A percentile compares a stretch with the other conserved stretches of the same genome.
phyloP scores from a whole-genome alignment of 1,140 invertebrate species.

The Mylabris phalerata region DNA sequence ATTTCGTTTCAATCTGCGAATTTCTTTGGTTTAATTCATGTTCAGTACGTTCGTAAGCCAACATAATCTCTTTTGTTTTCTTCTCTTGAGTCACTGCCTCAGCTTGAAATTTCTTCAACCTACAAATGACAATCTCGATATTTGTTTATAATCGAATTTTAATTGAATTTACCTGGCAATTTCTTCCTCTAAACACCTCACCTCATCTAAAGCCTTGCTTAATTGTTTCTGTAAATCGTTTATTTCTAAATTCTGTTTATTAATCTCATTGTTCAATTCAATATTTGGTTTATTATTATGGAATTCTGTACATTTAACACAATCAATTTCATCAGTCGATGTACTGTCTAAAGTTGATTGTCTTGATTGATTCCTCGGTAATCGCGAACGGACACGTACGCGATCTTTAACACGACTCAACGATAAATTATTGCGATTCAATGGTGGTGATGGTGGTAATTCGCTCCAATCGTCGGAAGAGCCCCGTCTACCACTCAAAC shows the following conservation, averaged over 20 bases:
- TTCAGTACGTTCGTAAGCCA: slow-evolving; percentile 63
- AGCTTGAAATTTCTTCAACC: slow-evolving; percentile 59
- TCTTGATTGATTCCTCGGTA: slow-evolving; percentile 58
- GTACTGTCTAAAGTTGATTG: slow-evolving; percentile 61
- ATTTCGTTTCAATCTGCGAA: slow-evolving; percentile 64
- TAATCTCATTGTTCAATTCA: slow-evolving; percentile 31
- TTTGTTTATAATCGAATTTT: not conserved
- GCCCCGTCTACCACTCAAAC: slow-evolving; percentile 54
- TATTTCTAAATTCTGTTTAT: slow-evolving; percentile 58
- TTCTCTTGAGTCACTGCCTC: slow-evolving; percentile 58
- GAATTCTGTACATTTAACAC: slow-evolving; percentile 23
- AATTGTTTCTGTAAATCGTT: slow-evolving; percentile 66
- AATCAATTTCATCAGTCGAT: slow-evolving; percentile 53
- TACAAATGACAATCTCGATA: slow-evolving; percentile 24
- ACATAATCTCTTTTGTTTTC: slow-evolving; percentile 60
- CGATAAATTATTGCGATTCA: slow-evolving; percentile 52
- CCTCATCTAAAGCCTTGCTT: slow-evolving; percentile 39
- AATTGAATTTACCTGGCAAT: slow-evolving; percentile 30
- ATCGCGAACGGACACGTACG: slow-evolving; percentile 55
- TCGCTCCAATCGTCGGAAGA: slow-evolving; percentile 62
- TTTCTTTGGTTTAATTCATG: slow-evolving; percentile 59
- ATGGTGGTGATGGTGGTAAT: slow-evolving; percentile 63
- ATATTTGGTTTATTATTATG: slow-evolving; percentile 1
- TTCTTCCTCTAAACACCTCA: slow-evolving; percentile 35
- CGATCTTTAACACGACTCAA: slow-evolving; percentile 72